phyloP scores from a whole-genome alignment of 2,888 invertebrate species.

The Nemurella pictetii region DNA sequence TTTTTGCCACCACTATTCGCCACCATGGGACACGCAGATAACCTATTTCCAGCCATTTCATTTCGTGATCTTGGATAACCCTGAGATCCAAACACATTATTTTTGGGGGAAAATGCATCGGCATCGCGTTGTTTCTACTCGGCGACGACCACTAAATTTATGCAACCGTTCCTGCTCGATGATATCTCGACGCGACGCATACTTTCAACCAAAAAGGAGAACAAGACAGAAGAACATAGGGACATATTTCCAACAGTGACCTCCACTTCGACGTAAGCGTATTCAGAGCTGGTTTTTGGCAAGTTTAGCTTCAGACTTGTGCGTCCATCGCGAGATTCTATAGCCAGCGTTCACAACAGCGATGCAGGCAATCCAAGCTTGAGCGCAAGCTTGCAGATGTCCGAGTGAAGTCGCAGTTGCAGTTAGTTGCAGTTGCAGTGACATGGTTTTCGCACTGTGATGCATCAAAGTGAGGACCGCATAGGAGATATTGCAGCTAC shows the following conservation, averaged over 20 bases:
- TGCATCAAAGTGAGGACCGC: no score
- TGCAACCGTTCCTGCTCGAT: neutral
- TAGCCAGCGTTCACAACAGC: no score
- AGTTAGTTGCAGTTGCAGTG: no score
- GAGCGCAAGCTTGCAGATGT: neutral
- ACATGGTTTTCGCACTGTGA: no score
- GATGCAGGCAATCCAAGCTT: neutral
- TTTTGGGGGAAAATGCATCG: neutral
- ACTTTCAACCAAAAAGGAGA: neutral
- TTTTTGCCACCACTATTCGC: neutral
- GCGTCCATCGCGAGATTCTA: neutral
- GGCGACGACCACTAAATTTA: neutral
- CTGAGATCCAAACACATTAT: neutral
- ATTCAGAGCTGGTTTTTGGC: constrained; percentile 21
- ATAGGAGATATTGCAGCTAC: no score
- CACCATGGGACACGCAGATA: neutral
- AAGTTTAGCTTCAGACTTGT: neutral
- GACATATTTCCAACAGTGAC: neutral
- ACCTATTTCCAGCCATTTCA: neutral
- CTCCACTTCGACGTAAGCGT: neutral
- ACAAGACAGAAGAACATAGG: neutral
- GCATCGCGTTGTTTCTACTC: neutral
- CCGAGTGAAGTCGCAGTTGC: neutral
- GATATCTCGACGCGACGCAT: neutral
- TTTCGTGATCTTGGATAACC: neutral